Percentiles rank a stretch among this genome's conserved stretches.
Conservation (phyloP, 2,888 invertebrate species). For the Epiblema foenella region DNA sequence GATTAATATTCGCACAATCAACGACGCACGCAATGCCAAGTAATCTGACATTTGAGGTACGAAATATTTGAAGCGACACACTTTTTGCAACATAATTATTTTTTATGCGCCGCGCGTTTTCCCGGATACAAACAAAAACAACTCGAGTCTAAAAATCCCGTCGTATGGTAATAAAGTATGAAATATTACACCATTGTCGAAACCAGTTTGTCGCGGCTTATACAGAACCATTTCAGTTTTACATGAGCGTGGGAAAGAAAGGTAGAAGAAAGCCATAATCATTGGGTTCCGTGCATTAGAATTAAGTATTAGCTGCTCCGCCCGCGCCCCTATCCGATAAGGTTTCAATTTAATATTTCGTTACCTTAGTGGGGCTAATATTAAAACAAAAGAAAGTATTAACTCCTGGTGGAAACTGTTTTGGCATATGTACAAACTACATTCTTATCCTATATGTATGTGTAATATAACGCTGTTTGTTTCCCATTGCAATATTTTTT, state of each 20-base stretch:
- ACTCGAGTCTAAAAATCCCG: slow-evolving; percentile 46
- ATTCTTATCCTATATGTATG: no score
- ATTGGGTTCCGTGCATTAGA: slow-evolving; percentile 46
- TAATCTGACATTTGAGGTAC: slow-evolving; percentile 77
- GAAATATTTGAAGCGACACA: slow-evolving; percentile 67
- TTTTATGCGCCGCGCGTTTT: slow-evolving; percentile 59
- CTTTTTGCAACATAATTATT: slow-evolving; percentile 61
- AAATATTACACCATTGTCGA: slow-evolving; percentile 58
- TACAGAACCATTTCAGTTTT: slow-evolving; percentile 51
- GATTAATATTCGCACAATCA: slow-evolving; percentile 81
- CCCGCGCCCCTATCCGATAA: slow-evolving; percentile 44
- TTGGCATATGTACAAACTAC: no score
- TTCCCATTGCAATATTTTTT: no score
- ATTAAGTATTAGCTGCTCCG: slow-evolving; percentile 46
- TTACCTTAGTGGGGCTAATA: slow-evolving; percentile 25
- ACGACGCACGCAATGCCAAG: slow-evolving; percentile 68
- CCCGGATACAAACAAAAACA: slow-evolving; percentile 55
- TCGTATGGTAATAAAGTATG: slow-evolving; percentile 52
- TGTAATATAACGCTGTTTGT: no score
- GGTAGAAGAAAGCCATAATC: slow-evolving; percentile 49
- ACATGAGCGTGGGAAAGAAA: slow-evolving; percentile 60
- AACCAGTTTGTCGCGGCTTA: slow-evolving; percentile 48
- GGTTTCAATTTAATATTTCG: no score
- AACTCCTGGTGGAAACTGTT: no score
- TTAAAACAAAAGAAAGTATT: no score